phyloP scores from a whole-genome alignment of 2,113 vertebrate genomes.

The Dolichotis patagonum region DNA sequence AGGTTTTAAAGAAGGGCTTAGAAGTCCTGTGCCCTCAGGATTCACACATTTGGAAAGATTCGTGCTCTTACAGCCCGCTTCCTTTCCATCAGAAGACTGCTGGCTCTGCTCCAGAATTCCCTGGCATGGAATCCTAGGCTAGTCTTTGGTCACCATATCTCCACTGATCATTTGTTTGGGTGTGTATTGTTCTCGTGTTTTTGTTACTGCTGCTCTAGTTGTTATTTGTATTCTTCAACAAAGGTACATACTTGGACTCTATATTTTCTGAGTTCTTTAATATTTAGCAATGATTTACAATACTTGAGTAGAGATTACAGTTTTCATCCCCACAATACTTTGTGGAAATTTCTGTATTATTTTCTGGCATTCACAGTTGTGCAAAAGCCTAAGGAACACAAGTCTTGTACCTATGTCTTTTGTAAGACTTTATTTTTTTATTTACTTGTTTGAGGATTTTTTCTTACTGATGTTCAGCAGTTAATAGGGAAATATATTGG shows the following conservation, averaged over 20 bases:
- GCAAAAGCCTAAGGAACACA: background rate
- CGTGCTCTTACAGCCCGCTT: background rate
- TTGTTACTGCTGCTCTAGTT: background rate
- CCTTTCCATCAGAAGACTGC: background rate
- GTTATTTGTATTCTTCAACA: background rate
- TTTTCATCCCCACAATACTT: background rate
- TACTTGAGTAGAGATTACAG: background rate
- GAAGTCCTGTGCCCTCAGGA: background rate
- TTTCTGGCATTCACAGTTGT: background rate
- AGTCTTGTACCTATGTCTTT: background rate
- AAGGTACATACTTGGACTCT: background rate
- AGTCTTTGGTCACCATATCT: background rate
- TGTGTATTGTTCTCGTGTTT: background rate
- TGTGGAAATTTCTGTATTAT: background rate
- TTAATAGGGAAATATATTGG: background rate
- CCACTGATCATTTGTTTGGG: background rate
- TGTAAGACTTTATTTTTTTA: background rate
- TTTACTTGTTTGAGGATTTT: background rate
- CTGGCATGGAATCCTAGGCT: background rate
- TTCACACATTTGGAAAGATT: background rate
- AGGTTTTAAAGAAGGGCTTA: background rate
- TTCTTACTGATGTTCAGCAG: background rate
- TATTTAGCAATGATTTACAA: background rate
- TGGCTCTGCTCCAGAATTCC: background rate
- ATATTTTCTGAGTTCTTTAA: background rate